Base-by-base conservation (phyloP, 1,140 invertebrate species). In the Drosophila quadrilineata region DNA sequence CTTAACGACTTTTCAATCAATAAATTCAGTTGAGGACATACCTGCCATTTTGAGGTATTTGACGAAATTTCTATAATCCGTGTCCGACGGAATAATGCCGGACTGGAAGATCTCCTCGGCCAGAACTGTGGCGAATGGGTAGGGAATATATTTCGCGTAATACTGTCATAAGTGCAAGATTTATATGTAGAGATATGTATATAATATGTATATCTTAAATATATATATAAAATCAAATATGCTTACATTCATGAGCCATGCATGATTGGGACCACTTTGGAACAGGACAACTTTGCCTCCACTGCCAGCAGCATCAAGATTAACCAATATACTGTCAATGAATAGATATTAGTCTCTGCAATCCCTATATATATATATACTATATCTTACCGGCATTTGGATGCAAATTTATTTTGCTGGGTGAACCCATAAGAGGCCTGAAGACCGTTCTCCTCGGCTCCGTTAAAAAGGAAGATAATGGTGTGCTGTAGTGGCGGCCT, bases 241-340 rank as follows among this genome's bases (percentile, higher is more conserved):
- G 90, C 74, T 68, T 90, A 95, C 94, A 82, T 95, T 93, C 64
- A 97, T 91, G 24, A 98, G 93, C 97, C 97, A 98, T 0, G 96
- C 95, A 91, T 96, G 94, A 77, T 95, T 93, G 22, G 97, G 97
- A 12, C 97, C 97, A 68, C 95, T 94, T 92, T 98, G 98, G 90
- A 99, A 99, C 28, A 99, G 91, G 71, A 98, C 92, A 91, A 99
- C 97, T 71, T 96, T 92, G n/a, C 97, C 97, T 28, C 97, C 97
- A 60, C 95, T 94, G 6, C 98, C 98, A 87, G 96, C 97, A 24
- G 97, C 96, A 91, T 99, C 98, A 58, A 99, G 90, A 91, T 99
- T 99, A 41, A 99, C 93, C 90, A 98, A 97, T 1, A 95, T 95
- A 84, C 93, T 92, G 24, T 22, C 90, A 96, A 96, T 84, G n/a